Conservation (phyloP, 2,113 vertebrate species). For the Puma concolor region DNA sequence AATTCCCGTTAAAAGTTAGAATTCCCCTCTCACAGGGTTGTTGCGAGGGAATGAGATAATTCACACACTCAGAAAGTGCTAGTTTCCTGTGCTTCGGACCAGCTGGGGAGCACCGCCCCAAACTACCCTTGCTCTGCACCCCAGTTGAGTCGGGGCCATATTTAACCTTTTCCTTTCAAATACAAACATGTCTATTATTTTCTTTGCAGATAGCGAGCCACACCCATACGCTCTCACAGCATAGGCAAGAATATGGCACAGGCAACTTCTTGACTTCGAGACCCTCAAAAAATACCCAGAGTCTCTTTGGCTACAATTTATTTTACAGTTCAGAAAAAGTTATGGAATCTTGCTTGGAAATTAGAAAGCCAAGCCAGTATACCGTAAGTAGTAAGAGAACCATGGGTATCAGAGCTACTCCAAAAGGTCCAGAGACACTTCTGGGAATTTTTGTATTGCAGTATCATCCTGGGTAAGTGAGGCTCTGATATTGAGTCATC, state of each 20-base stretch:
- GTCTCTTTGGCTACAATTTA: not conserved
- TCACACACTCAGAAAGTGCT: not conserved
- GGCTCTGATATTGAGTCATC: not conserved
- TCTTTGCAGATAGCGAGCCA: not conserved
- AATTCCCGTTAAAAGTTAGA: not conserved
- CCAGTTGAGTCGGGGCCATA: not conserved
- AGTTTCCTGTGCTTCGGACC: not conserved
- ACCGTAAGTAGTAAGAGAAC: not conserved
- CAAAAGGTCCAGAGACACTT: not conserved
- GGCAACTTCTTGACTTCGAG: not conserved
- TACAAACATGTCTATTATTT: not conserved
- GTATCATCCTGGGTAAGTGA: not conserved
- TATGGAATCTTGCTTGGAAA: conserved; percentile 24
- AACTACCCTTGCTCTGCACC: not conserved
- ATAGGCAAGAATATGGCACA: not conserved
- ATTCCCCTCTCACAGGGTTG: not conserved
- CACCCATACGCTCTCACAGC: not conserved
- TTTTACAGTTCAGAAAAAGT: conserved; percentile 1
- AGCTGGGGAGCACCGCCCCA: not conserved
- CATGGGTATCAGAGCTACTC: not conserved
- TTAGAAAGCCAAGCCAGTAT: not conserved
- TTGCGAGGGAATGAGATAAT: not conserved
- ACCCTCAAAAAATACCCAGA: not conserved
- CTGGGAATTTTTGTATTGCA: conserved; percentile 22
- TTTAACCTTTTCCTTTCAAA: not conserved